Evolutionary conservation across 2,113 vertebrate species (phyloP).

Genomic region (Narcine bancroftii): DNA sequence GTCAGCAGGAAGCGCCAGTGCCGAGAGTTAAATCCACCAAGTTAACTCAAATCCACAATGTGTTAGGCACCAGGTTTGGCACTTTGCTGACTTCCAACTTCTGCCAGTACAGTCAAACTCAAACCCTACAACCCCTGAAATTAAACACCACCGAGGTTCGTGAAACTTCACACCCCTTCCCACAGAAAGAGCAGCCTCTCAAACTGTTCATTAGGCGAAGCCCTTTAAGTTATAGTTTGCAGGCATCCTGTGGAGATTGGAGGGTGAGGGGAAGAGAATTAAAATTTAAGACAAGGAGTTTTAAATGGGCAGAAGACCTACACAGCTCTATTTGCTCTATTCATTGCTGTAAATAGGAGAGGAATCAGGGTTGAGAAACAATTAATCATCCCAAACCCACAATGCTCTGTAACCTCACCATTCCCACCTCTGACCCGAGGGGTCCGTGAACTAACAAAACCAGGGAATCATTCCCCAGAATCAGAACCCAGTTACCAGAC

Average conservation of each 20-base stretch:
- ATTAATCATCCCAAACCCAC: accelerated
- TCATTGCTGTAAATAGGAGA: no score
- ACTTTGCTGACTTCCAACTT: not conserved
- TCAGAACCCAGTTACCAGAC: not conserved
- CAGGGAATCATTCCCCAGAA: not conserved
- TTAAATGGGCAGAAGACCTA: not conserved
- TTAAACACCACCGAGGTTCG: not conserved
- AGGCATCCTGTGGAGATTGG: not conserved
- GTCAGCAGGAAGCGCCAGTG: not conserved
- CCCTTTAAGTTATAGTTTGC: not conserved
- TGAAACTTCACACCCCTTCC: not conserved
- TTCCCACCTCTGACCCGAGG: no score
- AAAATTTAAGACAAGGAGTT: not conserved
- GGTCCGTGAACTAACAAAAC: not conserved
- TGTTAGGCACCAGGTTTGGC: not conserved
- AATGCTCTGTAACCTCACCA: no score
- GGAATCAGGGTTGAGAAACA: not conserved
- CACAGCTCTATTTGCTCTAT: no score
- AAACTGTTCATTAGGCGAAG: not conserved
- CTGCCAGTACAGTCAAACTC: not conserved
- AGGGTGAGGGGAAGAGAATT: not conserved
- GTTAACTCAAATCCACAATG: no score
- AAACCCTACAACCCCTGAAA: not conserved
- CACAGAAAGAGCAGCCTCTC: not conserved
- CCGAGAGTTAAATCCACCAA: not conserved